Conservation (phyloP, 2,113 vertebrate genomes). For the Hyperopisus bebe region DNA sequence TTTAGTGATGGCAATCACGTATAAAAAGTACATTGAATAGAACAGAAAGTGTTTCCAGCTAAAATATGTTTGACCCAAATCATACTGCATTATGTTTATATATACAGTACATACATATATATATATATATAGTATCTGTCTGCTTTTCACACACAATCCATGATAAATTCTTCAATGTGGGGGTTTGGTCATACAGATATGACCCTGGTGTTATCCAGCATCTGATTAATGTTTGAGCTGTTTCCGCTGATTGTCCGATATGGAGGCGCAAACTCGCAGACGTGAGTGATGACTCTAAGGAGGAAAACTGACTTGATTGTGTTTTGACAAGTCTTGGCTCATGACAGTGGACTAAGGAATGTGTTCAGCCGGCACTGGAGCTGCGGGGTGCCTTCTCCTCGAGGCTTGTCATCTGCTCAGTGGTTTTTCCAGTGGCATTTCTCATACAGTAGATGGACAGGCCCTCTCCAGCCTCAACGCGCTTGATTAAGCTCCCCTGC, state of each 20-base stretch:
- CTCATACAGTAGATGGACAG: neutral
- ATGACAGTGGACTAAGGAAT: neutral
- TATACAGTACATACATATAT: neutral
- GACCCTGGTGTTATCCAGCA: neutral
- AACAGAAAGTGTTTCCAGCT: neutral
- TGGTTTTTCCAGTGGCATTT: neutral
- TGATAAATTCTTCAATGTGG: neutral
- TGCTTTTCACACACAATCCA: neutral
- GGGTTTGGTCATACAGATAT: neutral
- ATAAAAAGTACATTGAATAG: neutral
- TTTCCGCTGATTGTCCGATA: neutral
- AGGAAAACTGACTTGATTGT: neutral
- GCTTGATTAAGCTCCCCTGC: neutral
- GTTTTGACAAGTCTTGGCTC: constrained; percentile 17
- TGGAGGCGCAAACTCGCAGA: neutral
- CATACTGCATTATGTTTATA: neutral
- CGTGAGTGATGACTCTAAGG: neutral
- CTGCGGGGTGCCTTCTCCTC: neutral
- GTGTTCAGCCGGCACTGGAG: neutral
- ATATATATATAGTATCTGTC: neutral
- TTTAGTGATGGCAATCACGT: neutral
- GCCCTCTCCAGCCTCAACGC: neutral
- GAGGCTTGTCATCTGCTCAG: neutral
- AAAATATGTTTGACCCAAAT: neutral
- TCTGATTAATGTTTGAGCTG: neutral